Evolutionary conservation across 2,888 invertebrate species (phyloP).

Genomic region (Busseola fusca): DNA sequence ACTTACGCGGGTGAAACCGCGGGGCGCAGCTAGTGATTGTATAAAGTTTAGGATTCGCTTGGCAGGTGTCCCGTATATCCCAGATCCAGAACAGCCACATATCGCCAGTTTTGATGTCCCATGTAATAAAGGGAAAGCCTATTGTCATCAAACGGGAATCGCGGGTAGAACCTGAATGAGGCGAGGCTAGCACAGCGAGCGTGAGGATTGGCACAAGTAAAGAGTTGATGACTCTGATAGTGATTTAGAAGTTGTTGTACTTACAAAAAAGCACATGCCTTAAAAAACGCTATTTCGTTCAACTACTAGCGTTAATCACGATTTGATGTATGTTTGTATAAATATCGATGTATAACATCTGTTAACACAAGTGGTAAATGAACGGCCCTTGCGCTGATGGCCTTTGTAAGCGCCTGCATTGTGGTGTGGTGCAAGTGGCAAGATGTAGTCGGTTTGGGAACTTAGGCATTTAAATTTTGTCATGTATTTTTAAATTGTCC

Average conservation of each 20-base stretch:
- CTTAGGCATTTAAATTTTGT: not conserved
- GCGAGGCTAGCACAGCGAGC: too few relatives aligned
- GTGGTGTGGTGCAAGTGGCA: slow-evolving; percentile 13
- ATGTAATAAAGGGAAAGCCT: too few relatives aligned
- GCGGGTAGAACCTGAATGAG: too few relatives aligned
- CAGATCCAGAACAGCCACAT: too few relatives aligned
- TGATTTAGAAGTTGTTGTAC: not conserved
- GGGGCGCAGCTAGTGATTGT: too few relatives aligned
- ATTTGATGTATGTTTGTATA: slow-evolving; percentile 19
- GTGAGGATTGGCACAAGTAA: too few relatives aligned
- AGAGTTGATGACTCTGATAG: not conserved
- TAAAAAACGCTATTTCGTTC: not conserved
- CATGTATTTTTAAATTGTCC: not conserved
- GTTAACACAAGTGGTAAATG: slow-evolving; percentile 50
- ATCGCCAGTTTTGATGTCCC: too few relatives aligned
- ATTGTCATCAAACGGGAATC: too few relatives aligned
- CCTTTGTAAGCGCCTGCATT: slow-evolving; percentile 48
- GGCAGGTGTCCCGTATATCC: too few relatives aligned
- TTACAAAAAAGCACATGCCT: not conserved
- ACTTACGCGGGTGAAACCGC: too few relatives aligned
- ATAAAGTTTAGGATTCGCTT: too few relatives aligned
- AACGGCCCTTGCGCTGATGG: slow-evolving; percentile 54
- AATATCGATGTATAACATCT: slow-evolving; percentile 39
- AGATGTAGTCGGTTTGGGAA: slow-evolving; percentile 5
- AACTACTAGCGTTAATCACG: slow-evolving; percentile 7